Evolutionary conservation across 2,888 invertebrate genomes (phyloP).

Genomic region (Philopedon plagiatum): DNA sequence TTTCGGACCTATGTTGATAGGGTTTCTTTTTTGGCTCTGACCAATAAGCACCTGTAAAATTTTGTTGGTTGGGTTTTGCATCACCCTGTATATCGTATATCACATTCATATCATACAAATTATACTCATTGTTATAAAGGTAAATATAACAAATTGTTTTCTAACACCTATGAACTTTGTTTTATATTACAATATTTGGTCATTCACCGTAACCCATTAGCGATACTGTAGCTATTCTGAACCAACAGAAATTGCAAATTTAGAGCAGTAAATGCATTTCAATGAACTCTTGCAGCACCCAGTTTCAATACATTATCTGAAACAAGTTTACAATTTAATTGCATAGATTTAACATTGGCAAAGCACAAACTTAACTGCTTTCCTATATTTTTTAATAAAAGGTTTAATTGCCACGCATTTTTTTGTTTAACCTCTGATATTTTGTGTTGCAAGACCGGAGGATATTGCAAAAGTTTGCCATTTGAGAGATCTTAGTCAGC

Average conservation of each 20-base stretch:
- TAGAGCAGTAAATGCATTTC: conserved; percentile 4
- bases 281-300: not conserved
- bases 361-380: conserved; percentile 5
- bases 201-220: conserved; percentile 38
- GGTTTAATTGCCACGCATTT: not conserved
- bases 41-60: too few species aligned
- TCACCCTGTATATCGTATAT: too few species aligned
- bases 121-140: not conserved
- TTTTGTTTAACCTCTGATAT: not conserved
- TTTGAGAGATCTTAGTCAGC: not conserved
- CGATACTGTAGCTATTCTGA: not conserved
- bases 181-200: conserved; percentile 11
- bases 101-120: too few species aligned
- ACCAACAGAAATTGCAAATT: not conserved
- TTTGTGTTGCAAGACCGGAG: not conserved
- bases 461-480: not conserved
- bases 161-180: conserved; percentile 1
- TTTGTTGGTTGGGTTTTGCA: too few species aligned
- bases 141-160: not conserved
- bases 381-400: not conserved
- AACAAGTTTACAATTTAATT: conserved; percentile 5
- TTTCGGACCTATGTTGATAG: too few species aligned
- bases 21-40: too few species aligned
- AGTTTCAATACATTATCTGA: conserved; percentile 1
- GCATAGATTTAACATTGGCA: conserved; percentile 19